A percentile compares a stretch with the other conserved stretches of the same genome.
These are phyloP conservation scores for Argynnis bischoffii DNA, from an alignment of 2,888 invertebrate genomes.

Conservation along the genomic window DNA sequence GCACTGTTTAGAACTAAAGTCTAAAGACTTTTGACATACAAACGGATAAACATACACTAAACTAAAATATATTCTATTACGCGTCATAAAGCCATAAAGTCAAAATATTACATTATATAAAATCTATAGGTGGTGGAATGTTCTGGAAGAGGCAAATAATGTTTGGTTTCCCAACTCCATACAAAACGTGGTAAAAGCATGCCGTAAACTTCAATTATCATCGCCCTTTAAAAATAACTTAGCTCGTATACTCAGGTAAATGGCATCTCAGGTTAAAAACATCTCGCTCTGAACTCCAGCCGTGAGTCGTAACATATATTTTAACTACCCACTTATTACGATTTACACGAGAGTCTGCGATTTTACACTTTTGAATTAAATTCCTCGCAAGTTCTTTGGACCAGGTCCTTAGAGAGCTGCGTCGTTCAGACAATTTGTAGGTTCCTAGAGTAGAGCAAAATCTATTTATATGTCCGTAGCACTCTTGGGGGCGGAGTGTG, in stretches of 20 bases:
- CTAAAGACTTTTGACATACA: too few species aligned
- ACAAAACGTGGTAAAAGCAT: conserved; percentile 8
- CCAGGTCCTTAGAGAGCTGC: conserved; percentile 25
- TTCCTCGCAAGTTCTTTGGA: conserved; percentile 26
- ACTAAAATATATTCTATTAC: too few species aligned
- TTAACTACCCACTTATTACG: conserved; percentile 26
- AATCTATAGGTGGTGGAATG: too few species aligned
- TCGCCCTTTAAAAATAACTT: conserved; percentile 19
- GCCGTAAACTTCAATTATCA: conserved; percentile 15
- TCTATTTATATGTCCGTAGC: conserved; percentile 30
- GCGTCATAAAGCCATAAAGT: too few species aligned
- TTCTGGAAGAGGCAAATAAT: background rate
- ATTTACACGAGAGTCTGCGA: conserved; percentile 26
- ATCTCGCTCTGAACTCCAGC: conserved; percentile 14
- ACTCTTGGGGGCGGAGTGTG: conserved; percentile 23
- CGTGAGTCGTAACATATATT: conserved; percentile 12
- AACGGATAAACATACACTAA: too few species aligned
- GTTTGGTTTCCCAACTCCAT: background rate
- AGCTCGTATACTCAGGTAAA: conserved; percentile 16
- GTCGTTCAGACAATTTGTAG: conserved; percentile 36
- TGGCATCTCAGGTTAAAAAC: conserved; percentile 16
- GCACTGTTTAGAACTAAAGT: too few species aligned
- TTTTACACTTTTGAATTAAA: conserved; percentile 33
- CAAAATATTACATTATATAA: too few species aligned
- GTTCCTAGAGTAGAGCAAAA: conserved; percentile 23